A percentile compares a stretch with the other conserved stretches of the same genome.
phyloP scores from a whole-genome alignment of 2,888 invertebrate genomes.

The Neoascia interrupta region DNA sequence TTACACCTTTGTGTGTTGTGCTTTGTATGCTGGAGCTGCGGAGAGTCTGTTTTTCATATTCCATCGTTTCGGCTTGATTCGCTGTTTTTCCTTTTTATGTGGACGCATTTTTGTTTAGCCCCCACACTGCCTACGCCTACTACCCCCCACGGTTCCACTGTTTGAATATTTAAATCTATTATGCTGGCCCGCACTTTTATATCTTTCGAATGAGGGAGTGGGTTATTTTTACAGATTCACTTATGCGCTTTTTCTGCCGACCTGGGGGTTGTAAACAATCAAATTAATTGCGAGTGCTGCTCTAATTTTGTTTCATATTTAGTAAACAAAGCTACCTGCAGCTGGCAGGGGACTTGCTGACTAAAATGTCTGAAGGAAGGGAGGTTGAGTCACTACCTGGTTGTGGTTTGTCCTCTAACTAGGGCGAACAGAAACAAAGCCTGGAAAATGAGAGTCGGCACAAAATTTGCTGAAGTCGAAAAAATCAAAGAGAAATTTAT shows the following conservation, averaged over 20 bases:
- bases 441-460: too few species aligned
- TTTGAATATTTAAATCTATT: constrained; percentile 63
- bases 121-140: neutral
- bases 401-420: too few species aligned
- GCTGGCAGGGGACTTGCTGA: too few species aligned
- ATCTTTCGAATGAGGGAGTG: constrained; percentile 26
- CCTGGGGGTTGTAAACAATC: constrained; percentile 60
- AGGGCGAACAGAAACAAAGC: too few species aligned
- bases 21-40: constrained; percentile 36
- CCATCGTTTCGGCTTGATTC: constrained; percentile 49
- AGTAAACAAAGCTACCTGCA: too few species aligned
- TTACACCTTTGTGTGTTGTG: constrained; percentile 55
- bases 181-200: constrained; percentile 41
- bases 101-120: constrained; percentile 23
- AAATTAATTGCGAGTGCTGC: constrained; percentile 61
- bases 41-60: constrained; percentile 38
- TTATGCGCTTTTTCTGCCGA: constrained; percentile 20
- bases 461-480: too few species aligned
- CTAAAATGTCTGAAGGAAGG: too few species aligned
- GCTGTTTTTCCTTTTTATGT: constrained; percentile 13
- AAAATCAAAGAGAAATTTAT: too few species aligned
- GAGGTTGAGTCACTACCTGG: too few species aligned
- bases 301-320: constrained; percentile 51
- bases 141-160: neutral
- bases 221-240: constrained; percentile 36